Evolutionary conservation across 2,888 invertebrate genomes (phyloP), one percentile per base, ranked within the genome.

Genomic region (Eulithis prunata): DNA sequence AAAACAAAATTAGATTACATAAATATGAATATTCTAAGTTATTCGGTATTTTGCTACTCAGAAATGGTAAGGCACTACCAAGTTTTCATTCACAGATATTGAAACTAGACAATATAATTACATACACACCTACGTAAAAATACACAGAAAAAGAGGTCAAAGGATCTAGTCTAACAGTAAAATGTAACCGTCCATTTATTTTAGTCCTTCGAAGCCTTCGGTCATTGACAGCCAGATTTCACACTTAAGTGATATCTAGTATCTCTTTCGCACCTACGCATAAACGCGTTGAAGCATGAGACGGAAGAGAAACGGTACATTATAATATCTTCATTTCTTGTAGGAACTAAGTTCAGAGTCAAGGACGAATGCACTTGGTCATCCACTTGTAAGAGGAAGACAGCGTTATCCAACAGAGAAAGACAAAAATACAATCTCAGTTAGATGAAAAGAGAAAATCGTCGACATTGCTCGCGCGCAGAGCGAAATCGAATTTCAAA

Each of bases 171-270:
- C 51, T 68, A 71, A 71, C 71, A 43, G 71, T 74, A 75, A 71
- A 83, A 80, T 66, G 79, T 81, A 85, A 83, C 85, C 76, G 83
- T 82, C 75, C 72, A 70, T 82, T 84, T 86, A 83, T 84, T 87
- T 87, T 86, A 80, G 85, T 89, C 89, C 89, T 88, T 83, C 76
- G 49, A 59, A 80, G 80, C 81, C 84, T 82, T 80, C 86, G 92
- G 91, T 92, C 91, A 90, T 85, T 91, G 91, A 91, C 91, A 87
- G 89, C 73, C 81, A 79, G 81, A 82, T 82, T 83, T 87, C 78
- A 83, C 83, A 21, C 21, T 76, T 76, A 82, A 76, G 80, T 78
- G 80, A 79, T 86, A 85, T 85, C 68, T 14, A 73, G 64, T 47
- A 14, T 83, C 86, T 81, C 85, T 63, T 53, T 88, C 83, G 41